phyloP scores from a whole-genome alignment of 2,797 vertebrate genomes.

The Acrossocheilus fasciatus region DNA sequence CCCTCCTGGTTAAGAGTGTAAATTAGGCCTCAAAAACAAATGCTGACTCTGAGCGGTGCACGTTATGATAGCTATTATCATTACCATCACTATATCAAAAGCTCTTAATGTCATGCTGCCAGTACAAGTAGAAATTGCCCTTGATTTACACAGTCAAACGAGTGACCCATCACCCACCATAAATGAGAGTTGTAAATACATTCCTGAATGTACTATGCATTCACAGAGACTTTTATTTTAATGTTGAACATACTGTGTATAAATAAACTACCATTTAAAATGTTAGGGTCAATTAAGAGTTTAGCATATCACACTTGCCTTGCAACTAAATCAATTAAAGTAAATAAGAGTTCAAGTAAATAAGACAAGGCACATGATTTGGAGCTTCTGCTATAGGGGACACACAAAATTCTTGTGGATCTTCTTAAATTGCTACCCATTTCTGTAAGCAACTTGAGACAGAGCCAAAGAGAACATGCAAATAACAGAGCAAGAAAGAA shows the following conservation, averaged over 20 bases:
- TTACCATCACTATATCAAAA: conserved; percentile 36
- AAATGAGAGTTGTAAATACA: conserved; percentile 3
- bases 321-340: not conserved
- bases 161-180: conserved; percentile 4
- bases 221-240: conserved; percentile 1
- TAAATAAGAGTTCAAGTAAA: not conserved
- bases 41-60: conserved; percentile 17
- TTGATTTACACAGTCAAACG: conserved; percentile 26
- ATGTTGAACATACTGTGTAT: conserved; percentile 1
- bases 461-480: not conserved
- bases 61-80: conserved; percentile 33
- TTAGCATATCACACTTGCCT: not conserved
- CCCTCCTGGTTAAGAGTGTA: conserved; percentile 40
- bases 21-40: conserved; percentile 55
- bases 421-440: not conserved
- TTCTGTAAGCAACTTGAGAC: conserved; percentile 4
- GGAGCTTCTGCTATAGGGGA: not conserved
- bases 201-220: not conserved
- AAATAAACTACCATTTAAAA: not conserved
- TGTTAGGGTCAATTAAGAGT: not conserved
- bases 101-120: conserved; percentile 31
- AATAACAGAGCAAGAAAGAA: conserved; percentile 19
- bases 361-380: not conserved
- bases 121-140: conserved; percentile 23
- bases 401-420: not conserved